These are phyloP conservation scores for Plectropomus leopardus DNA, from an alignment of 2,113 vertebrate genomes.

Conservation along the genomic window DNA sequence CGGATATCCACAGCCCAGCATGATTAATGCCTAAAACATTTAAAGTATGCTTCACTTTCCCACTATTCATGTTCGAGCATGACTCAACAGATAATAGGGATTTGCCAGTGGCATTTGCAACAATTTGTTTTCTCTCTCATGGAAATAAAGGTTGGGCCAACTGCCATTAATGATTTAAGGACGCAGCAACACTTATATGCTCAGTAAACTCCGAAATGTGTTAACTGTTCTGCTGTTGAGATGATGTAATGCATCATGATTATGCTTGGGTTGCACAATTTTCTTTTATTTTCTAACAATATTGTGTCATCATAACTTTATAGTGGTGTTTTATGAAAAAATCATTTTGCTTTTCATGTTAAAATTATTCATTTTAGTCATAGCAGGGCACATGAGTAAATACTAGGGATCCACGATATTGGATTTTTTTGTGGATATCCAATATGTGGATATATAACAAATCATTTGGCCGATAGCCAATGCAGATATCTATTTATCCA, in stretches of 20 bases:
- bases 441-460: too few relatives aligned
- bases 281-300: neutral
- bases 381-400: neutral
- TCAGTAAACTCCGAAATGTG: neutral
- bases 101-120: neutral
- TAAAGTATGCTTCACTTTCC: neutral
- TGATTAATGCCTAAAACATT: neutral
- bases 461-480: too few relatives aligned
- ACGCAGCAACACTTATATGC: too few relatives aligned
- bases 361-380: neutral
- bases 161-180: neutral
- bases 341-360: neutral
- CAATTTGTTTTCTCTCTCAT: neutral
- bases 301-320: neutral
- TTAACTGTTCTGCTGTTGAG: neutral
- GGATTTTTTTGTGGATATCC: too few relatives aligned
- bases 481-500: too few relatives aligned
- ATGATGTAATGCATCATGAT: neutral
- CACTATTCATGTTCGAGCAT: slow-evolving; percentile 3
- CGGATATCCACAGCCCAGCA: neutral
- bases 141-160: neutral
- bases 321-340: neutral
- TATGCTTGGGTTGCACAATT: neutral
- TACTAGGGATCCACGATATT: too few relatives aligned
- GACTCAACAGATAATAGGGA: neutral